A percentile compares a stretch with the other conserved stretches of the same genome.
Conservation (phyloP, 2,888 invertebrate species). For the Atherix ibis region DNA sequence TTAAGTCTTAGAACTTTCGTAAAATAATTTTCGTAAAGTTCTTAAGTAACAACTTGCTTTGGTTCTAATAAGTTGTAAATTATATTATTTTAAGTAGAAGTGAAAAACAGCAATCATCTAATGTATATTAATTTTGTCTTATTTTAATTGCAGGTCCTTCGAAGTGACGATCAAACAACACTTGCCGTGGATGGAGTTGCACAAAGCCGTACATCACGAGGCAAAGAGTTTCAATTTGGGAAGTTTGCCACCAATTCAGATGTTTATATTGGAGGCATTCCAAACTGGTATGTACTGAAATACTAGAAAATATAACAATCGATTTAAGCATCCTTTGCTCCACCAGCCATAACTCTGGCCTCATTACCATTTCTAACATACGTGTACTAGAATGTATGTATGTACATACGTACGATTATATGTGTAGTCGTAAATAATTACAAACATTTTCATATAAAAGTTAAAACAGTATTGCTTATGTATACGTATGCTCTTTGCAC, state of each 20-base stretch:
- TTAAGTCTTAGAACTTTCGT: too few species aligned
- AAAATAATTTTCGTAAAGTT: too few species aligned
- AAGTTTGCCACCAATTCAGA: constrained; percentile 76
- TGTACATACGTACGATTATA: background rate
- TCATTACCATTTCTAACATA: background rate
- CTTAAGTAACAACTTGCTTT: too few species aligned
- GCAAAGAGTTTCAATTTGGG: constrained; percentile 80
- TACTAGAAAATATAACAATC: background rate
- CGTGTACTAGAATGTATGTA: background rate
- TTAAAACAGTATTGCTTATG: too few species aligned
- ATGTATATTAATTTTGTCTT: background rate
- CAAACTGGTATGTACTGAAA: constrained; percentile 52
- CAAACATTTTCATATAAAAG: too few species aligned
- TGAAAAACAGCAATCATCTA: too few species aligned
- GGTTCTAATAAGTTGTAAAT: too few species aligned
- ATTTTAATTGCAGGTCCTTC: constrained; percentile 36
- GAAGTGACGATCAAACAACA: constrained; percentile 69
- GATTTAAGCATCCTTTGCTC: background rate
- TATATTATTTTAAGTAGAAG: too few species aligned
- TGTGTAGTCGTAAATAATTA: background rate
- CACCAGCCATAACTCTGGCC: background rate
- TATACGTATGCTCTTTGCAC: too few species aligned
- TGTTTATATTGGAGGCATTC: constrained; percentile 94
- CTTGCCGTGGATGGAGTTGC: constrained; percentile 72
- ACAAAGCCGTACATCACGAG: constrained; percentile 64